A percentile compares a stretch with the other conserved stretches of the same genome.
Conservation (phyloP, 2,888 invertebrate genomes). For the Hypolimnas misippus region DNA sequence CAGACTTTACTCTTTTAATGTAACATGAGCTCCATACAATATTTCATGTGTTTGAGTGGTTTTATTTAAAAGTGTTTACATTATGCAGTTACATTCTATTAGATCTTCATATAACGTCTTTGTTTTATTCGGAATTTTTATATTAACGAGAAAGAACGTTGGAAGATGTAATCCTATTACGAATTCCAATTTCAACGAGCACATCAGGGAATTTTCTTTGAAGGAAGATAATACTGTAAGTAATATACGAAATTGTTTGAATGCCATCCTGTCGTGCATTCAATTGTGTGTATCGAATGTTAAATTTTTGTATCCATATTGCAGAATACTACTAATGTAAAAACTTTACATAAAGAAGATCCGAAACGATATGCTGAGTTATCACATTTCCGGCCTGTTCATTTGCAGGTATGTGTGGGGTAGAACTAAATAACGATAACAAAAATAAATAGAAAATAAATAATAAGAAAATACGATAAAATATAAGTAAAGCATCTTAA, state of each 20-base stretch:
- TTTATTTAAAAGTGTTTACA: slow-evolving; percentile 29
- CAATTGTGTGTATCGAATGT: not conserved
- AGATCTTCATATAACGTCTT: slow-evolving; percentile 30
- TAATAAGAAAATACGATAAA: no score
- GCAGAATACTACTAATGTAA: slow-evolving; percentile 65
- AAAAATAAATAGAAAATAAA: not conserved
- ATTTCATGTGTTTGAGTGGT: slow-evolving; percentile 44
- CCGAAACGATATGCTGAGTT: slow-evolving; percentile 57
- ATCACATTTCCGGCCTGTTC: slow-evolving; percentile 53
- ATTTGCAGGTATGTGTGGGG: slow-evolving; percentile 59
- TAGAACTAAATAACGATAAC: not conserved
- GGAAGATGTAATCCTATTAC: slow-evolving; percentile 49
- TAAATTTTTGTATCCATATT: slow-evolving; percentile 44
- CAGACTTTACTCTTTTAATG: slow-evolving; percentile 51
- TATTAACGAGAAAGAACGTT: slow-evolving; percentile 33
- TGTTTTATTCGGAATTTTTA: slow-evolving; percentile 32
- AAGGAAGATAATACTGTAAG: slow-evolving; percentile 60
- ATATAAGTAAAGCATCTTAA: no score
- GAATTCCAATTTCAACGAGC: slow-evolving; percentile 62
- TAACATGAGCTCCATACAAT: slow-evolving; percentile 45
- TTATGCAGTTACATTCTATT: slow-evolving; percentile 37
- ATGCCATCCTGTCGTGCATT: slow-evolving; percentile 1
- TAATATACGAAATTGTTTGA: slow-evolving; percentile 35
- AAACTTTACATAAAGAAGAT: slow-evolving; percentile 67
- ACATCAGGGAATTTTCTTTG: slow-evolving; percentile 62